Conservation (phyloP, 2,888 invertebrate genomes). For the Tetanocera ferruginea region DNA sequence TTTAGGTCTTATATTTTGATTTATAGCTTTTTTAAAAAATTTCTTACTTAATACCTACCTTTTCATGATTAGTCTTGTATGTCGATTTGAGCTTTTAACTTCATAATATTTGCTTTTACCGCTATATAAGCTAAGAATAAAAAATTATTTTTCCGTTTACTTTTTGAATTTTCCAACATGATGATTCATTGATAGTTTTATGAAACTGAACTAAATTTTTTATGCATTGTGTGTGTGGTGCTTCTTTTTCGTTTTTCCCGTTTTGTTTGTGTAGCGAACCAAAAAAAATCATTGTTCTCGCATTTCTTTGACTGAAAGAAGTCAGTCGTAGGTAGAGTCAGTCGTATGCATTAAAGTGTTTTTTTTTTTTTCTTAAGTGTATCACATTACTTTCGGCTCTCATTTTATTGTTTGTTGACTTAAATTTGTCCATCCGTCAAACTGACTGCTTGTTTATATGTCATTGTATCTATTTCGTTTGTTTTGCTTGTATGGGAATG, state of each 20-base stretch:
- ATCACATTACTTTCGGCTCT: constrained; percentile 35
- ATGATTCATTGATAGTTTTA: neutral
- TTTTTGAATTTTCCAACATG: neutral
- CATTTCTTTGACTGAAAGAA: constrained; percentile 34
- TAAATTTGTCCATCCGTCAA: neutral
- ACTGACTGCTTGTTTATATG: neutral
- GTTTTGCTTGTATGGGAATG: neutral
- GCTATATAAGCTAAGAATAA: neutral
- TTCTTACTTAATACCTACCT: too few relatives aligned
- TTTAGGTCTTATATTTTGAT: too few relatives aligned
- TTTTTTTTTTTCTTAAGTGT: constrained; percentile 28
- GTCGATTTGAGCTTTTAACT: neutral
- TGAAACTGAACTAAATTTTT: neutral
- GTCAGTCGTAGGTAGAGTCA: neutral
- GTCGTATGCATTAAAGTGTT: neutral
- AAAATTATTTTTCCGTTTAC: neutral
- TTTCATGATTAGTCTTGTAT: too few relatives aligned
- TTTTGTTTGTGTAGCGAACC: constrained; percentile 18
- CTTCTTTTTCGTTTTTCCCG: neutral
- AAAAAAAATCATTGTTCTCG: constrained; percentile 28
- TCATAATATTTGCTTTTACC: neutral
- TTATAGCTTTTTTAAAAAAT: too few relatives aligned
- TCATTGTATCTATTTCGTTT: neutral
- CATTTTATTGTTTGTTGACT: neutral
- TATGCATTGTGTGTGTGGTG: neutral